These are phyloP conservation scores for Flexamia atlantica DNA, from an alignment of 2,888 invertebrate genomes.

Conservation along the genomic window DNA sequence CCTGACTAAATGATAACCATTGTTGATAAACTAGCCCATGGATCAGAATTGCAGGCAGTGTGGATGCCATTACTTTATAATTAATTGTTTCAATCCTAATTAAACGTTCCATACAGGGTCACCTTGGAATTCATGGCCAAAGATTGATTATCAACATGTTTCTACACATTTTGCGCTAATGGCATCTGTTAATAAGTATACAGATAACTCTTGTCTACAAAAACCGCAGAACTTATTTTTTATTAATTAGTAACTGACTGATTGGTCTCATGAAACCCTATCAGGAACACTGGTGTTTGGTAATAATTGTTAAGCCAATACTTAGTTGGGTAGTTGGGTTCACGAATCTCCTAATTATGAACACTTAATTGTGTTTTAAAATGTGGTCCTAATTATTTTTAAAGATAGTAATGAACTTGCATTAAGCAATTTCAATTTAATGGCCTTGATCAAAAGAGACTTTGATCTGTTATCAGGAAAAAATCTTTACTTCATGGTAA, in stretches of 20 bases:
- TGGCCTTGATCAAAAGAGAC: not conserved
- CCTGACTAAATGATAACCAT: too few species aligned
- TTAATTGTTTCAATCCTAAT: not conserved
- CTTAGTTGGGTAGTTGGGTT: not conserved
- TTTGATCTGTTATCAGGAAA: conserved; percentile 23
- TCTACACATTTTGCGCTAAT: not conserved
- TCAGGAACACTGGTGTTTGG: not conserved
- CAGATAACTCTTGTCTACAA: not conserved
- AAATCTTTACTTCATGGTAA: too few species aligned
- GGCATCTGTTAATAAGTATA: not conserved
- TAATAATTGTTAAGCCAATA: not conserved
- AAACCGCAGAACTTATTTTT: not conserved
- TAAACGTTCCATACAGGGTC: not conserved
- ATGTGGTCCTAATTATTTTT: not conserved
- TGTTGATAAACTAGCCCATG: too few species aligned
- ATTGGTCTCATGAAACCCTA: not conserved
- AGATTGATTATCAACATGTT: not conserved
- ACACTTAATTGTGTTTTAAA: not conserved
- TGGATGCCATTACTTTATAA: not conserved
- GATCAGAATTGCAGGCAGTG: too few species aligned
- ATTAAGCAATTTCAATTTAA: conserved; percentile 18
- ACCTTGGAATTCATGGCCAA: not conserved
- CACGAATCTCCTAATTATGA: not conserved
- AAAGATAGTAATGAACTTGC: not conserved
- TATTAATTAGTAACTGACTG: not conserved